Percentiles rank a stretch among this genome's conserved stretches.
Conservation (phyloP, 2,113 vertebrate species). For the Eretmochelys imbricata region DNA sequence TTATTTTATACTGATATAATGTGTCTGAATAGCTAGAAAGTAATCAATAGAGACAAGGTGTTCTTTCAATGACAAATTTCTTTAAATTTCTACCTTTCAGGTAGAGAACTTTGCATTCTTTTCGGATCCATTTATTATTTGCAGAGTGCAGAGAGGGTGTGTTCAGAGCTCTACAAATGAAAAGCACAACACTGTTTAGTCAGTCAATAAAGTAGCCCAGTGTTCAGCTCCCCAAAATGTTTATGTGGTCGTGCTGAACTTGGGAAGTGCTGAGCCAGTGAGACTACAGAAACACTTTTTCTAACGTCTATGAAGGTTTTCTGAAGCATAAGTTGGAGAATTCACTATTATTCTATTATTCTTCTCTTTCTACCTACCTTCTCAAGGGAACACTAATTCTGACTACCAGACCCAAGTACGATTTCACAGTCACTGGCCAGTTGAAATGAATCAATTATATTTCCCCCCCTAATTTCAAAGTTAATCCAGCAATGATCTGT, state of each 20-base stretch:
- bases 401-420: neutral
- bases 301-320: neutral
- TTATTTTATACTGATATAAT: neutral
- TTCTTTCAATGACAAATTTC: neutral
- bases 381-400: neutral
- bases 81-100: neutral
- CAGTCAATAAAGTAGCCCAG: neutral
- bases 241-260: neutral
- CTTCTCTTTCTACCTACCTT: neutral
- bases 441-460: neutral
- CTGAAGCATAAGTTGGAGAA: neutral
- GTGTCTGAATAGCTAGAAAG: neutral
- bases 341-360: neutral
- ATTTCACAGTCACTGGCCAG: neutral
- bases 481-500: neutral
- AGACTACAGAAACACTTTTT: neutral
- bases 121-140: neutral
- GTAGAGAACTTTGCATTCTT: conserved; percentile 15
- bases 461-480: neutral
- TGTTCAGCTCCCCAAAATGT: neutral
- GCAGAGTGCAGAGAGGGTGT: neutral
- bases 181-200: neutral
- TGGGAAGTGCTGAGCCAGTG: neutral
- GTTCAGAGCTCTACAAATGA: neutral
- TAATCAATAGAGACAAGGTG: neutral